Evolutionary conservation across 2,888 invertebrate species (phyloP).

Genomic region (Mimas tiliae): DNA sequence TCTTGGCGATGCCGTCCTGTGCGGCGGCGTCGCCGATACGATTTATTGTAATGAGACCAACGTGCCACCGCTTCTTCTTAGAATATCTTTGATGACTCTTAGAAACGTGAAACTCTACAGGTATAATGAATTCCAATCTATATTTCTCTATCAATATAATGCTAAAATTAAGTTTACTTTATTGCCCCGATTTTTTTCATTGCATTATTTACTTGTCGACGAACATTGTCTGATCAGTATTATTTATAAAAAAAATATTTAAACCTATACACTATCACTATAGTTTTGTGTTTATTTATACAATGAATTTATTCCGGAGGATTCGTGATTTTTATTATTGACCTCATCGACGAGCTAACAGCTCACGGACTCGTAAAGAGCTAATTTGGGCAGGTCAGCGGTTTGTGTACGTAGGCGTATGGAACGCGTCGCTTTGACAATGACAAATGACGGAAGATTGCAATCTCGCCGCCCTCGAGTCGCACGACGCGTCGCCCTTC

Average conservation of each 20-base stretch:
- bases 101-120: conserved; percentile 65
- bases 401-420: conserved; percentile 65
- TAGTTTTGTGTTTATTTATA: neutral
- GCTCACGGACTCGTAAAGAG: conserved; percentile 40
- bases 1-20: conserved; percentile 84
- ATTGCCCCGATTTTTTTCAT: neutral
- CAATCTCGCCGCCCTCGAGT: conserved; percentile 87
- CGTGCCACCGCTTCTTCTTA: conserved; percentile 72
- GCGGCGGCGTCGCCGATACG: conserved; percentile 77
- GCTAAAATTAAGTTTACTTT: neutral
- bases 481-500: conserved; percentile 69
- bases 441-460: conserved; percentile 92
- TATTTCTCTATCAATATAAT: conserved; percentile 16
- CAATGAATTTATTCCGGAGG: neutral
- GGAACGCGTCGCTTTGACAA: conserved; percentile 84
- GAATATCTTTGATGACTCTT: conserved; percentile 73
- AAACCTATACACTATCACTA: too few species aligned
- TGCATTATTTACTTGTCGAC: too few species aligned
- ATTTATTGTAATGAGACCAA: conserved; percentile 81
- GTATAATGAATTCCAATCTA: conserved; percentile 5
- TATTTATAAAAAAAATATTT: too few species aligned
- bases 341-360: conserved; percentile 14
- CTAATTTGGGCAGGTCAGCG: conserved; percentile 76
- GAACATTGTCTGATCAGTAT: too few species aligned
- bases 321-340: conserved; percentile 21